phyloP scores from a whole-genome alignment of 1,140 invertebrate genomes.

The Caenorhabditis remanei region DNA sequence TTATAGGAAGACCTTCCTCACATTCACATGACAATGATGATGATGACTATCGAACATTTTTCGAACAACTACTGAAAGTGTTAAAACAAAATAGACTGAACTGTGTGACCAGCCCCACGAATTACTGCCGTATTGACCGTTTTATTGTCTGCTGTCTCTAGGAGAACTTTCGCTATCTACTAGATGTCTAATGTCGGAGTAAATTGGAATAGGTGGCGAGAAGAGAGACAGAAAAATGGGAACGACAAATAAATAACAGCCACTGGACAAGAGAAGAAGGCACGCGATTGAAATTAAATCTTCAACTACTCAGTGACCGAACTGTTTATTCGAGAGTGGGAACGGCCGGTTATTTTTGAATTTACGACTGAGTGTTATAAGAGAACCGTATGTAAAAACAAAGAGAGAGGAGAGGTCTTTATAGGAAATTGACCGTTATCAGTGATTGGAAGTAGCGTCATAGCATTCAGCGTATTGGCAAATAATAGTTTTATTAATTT shows the following conservation, averaged over 20 bases:
- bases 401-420: background rate
- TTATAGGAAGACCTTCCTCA: no score
- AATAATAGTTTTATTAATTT: no score
- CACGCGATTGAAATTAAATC: conserved; percentile 16
- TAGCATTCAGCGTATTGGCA: no score
- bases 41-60: no score
- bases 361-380: no score
- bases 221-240: background rate
- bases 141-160: background rate
- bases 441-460: no score
- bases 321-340: background rate
- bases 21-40: no score
- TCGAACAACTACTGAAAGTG: no score
- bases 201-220: conserved; percentile 20
- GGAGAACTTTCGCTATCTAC: background rate
- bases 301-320: background rate
- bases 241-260: conserved; percentile 39
- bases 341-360: no score
- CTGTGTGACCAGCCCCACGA: no score
- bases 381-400: no score
- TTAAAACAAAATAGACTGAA: no score
- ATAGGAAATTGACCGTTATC: background rate
- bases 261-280: background rate
- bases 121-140: background rate
- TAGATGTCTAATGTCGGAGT: conserved; percentile 25